Conservation (phyloP, 92 coral and sea anemone species). For the Umimayanthus chanpuru region DNA sequence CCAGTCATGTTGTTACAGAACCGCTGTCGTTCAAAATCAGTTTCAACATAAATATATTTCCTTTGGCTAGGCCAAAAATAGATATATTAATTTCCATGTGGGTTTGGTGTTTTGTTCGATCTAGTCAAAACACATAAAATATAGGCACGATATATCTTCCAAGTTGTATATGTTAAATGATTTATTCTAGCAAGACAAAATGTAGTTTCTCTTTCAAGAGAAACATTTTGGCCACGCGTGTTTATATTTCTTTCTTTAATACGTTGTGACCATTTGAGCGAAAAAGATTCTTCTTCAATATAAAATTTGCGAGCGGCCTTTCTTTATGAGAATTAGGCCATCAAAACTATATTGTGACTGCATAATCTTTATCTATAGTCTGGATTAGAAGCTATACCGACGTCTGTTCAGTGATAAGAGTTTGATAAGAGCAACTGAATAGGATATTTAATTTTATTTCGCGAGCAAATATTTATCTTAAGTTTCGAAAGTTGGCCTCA, state of each 20-base stretch:
- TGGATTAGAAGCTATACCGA: not conserved
- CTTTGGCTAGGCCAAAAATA: not conserved
- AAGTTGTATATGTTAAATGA: not conserved
- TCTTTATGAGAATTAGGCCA: not conserved
- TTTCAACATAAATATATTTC: too few relatives aligned
- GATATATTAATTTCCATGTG: not conserved
- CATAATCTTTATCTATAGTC: not conserved
- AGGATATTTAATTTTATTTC: not conserved
- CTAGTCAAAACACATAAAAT: conserved; percentile 1
- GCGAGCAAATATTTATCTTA: conserved; percentile 13
- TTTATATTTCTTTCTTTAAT: not conserved
- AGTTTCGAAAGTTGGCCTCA: conserved; percentile 6
- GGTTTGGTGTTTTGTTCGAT: not conserved
- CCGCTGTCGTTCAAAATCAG: too few relatives aligned
- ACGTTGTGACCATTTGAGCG: not conserved
- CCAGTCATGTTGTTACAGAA: too few relatives aligned
- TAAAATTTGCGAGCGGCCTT: not conserved
- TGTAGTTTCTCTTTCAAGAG: not conserved
- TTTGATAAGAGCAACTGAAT: not conserved
- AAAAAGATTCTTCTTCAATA: not conserved
- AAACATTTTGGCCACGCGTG: not conserved
- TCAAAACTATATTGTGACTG: not conserved
- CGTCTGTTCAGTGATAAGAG: not conserved
- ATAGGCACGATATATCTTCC: not conserved
- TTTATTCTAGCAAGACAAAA: not conserved